Evolutionary conservation across 2,113 vertebrate genomes (phyloP).

Genomic region (Euleptes europaea): DNA sequence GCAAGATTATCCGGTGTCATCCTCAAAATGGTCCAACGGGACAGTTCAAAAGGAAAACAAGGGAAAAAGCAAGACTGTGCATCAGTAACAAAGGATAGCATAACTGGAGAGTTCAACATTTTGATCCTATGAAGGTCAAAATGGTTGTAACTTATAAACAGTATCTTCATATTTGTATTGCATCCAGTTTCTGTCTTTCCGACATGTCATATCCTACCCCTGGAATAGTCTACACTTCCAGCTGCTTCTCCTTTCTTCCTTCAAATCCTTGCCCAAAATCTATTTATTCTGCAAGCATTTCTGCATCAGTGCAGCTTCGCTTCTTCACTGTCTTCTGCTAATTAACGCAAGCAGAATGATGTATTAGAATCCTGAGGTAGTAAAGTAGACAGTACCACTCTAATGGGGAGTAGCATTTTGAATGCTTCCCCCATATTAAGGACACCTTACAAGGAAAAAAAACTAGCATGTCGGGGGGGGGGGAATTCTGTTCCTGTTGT

Average conservation of each 20-base stretch:
- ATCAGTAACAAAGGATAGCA: background rate
- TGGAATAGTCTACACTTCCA: background rate
- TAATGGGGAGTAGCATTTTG: too few relatives aligned
- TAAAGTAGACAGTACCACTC: too few relatives aligned
- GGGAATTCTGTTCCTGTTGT: too few relatives aligned
- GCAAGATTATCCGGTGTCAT: background rate
- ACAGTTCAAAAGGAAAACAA: background rate
- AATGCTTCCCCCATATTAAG: too few relatives aligned
- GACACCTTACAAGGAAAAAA: too few relatives aligned
- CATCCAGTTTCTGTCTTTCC: background rate
- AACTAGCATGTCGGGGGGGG: too few relatives aligned
- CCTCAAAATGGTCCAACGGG: background rate
- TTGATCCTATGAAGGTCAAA: background rate
- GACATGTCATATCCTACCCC: background rate
- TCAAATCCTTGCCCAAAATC: background rate
- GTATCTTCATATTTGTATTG: background rate
- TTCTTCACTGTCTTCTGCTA: background rate
- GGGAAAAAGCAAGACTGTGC: background rate
- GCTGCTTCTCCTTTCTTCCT: background rate
- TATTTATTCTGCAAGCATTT: too few relatives aligned
- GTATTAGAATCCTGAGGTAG: too few relatives aligned
- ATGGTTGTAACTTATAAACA: background rate
- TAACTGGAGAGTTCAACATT: background rate
- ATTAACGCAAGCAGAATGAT: background rate
- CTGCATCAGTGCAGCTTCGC: background rate